Percentiles rank a stretch among this genome's conserved stretches.
Conservation (phyloP, 2,888 invertebrate species). For the Chouioia cunea region DNA sequence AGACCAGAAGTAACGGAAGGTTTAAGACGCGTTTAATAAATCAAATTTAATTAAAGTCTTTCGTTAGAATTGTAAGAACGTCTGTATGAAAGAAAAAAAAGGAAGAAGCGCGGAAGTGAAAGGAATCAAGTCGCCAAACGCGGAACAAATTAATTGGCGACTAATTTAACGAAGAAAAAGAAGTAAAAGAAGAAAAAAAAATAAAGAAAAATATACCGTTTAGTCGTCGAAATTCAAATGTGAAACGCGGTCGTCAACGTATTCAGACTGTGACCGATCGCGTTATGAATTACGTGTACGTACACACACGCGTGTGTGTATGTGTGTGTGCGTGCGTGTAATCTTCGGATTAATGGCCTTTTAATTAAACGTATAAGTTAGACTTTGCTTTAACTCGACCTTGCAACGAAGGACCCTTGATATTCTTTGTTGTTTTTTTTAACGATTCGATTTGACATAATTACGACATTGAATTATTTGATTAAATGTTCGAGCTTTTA, state of each 20-base stretch:
- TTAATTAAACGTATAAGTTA: constrained; percentile 55
- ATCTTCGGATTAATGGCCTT: constrained; percentile 60
- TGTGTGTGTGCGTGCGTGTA: constrained; percentile 51
- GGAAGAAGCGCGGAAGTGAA: constrained; percentile 11
- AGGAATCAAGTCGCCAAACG: constrained; percentile 17
- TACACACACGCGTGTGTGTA: too few relatives aligned
- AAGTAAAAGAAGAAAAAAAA: constrained; percentile 1
- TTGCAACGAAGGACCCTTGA: too few relatives aligned
- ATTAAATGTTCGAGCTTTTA: too few relatives aligned
- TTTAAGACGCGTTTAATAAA: too few relatives aligned
- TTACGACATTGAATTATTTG: too few relatives aligned
- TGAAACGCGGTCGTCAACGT: constrained; percentile 56
- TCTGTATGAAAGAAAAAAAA: too few relatives aligned
- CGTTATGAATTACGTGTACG: constrained; percentile 1
- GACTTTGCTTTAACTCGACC: too few relatives aligned
- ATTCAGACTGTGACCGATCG: constrained; percentile 63
- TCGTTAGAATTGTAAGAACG: too few relatives aligned
- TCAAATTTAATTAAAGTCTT: too few relatives aligned
- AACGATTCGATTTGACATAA: too few relatives aligned
- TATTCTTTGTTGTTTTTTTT: too few relatives aligned
- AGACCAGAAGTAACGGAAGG: too few relatives aligned
- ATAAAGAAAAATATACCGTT: constrained; percentile 39
- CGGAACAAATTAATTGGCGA: constrained; percentile 36
- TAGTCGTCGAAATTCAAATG: constrained; percentile 53
- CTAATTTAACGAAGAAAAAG: constrained; percentile 27